Conservation (phyloP, 2,888 invertebrate genomes). For the Platerodrilus igneus region DNA sequence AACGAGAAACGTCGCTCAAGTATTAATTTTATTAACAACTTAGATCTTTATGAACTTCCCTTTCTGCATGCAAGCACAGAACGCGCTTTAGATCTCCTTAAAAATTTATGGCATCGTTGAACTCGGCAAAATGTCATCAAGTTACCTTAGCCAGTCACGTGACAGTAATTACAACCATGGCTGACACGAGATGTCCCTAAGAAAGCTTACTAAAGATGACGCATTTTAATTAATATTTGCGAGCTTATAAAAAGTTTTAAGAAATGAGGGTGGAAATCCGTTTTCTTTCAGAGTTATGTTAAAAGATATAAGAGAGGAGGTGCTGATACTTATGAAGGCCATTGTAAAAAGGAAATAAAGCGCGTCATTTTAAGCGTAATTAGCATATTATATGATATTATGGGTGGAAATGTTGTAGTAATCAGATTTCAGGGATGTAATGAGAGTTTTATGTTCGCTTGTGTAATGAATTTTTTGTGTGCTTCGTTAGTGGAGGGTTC, state of each 20-base stretch:
- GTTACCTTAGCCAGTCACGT: conserved; percentile 35
- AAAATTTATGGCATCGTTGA: conserved; percentile 52
- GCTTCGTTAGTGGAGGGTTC: too few species aligned
- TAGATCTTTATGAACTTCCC: conserved; percentile 1
- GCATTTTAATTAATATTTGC: conserved; percentile 42
- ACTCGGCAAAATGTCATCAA: conserved; percentile 51
- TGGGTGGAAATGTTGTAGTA: too few species aligned
- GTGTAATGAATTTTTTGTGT: too few species aligned
- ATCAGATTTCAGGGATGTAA: conserved; percentile 23
- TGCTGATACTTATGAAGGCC: conserved; percentile 23
- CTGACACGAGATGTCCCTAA: conserved; percentile 30
- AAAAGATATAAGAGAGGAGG: conserved; percentile 25
- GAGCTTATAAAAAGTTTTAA: conserved; percentile 35
- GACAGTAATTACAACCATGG: conserved; percentile 36
- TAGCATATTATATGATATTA: conserved; percentile 31
- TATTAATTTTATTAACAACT: not conserved
- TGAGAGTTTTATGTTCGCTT: too few species aligned
- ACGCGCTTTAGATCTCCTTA: conserved; percentile 15
- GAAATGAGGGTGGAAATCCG: conserved; percentile 27
- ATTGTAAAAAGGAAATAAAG: conserved; percentile 25
- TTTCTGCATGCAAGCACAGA: conserved; percentile 8
- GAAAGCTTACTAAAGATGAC: conserved; percentile 32
- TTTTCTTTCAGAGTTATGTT: conserved; percentile 26
- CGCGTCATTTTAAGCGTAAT: conserved; percentile 25
- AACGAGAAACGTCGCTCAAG: conserved; percentile 3